These are phyloP conservation scores for Anas platyrhynchos DNA, from an alignment of 2,113 vertebrate species.

Conservation along the genomic window DNA sequence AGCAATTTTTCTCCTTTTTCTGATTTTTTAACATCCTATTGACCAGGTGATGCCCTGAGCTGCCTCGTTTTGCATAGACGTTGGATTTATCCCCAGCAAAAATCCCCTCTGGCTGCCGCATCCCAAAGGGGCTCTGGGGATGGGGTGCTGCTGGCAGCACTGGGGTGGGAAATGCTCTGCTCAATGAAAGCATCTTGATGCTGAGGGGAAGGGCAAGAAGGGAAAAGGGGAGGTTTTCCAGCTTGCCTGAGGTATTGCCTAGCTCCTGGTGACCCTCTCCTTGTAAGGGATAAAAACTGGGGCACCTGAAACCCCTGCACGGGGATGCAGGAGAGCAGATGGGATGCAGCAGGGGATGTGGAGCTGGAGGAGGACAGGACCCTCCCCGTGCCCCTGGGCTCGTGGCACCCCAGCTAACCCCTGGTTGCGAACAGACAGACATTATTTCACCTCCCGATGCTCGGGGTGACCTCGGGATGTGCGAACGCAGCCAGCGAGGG, in stretches of 20 bases:
- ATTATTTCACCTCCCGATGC: slow-evolving; percentile 20
- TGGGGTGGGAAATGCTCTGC: fast-evolving
- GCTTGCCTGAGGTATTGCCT: fast-evolving
- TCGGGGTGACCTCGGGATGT: slow-evolving; percentile 19
- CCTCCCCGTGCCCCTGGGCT: fast-evolving
- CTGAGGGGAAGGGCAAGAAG: fast-evolving
- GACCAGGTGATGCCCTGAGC: fast-evolving
- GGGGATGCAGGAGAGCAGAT: background rate
- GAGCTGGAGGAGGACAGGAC: background rate
- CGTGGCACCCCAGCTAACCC: background rate
- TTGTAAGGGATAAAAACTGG: background rate
- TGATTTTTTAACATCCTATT: background rate
- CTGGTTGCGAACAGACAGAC: background rate
- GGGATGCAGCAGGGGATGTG: background rate
- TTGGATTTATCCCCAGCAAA: background rate
- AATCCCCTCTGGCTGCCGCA: background rate
- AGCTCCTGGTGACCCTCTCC: fast-evolving
- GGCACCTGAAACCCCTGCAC: background rate
- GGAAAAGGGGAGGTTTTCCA: background rate
- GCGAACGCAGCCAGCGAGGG: background rate
- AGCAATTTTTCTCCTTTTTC: background rate
- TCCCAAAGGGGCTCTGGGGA: background rate
- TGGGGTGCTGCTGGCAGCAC: background rate
- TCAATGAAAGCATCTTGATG: background rate
- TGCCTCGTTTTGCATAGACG: fast-evolving